These are phyloP conservation scores for Plecturocebus donacophilus DNA, from an alignment of 2,113 vertebrate species.

Conservation along the genomic window DNA sequence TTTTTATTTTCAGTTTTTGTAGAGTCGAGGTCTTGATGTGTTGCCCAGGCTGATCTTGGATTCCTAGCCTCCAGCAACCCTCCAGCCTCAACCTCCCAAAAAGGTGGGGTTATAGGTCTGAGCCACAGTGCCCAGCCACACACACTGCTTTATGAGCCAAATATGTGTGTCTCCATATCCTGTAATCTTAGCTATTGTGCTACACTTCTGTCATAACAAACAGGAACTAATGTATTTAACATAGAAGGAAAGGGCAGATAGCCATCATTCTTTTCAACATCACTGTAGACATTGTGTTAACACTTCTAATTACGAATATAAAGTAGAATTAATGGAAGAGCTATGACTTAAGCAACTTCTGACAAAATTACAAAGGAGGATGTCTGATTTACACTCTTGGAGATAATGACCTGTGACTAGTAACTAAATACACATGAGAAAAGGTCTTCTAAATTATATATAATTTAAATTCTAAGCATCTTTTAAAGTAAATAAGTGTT, in stretches of 20 bases:
- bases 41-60: too few species aligned
- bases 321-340: not conserved
- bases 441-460: constrained; percentile 12
- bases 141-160: not conserved
- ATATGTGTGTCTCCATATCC: not conserved
- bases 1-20: too few species aligned
- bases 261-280: not conserved
- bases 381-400: not conserved
- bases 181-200: not conserved
- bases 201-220: not conserved
- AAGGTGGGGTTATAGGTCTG: not conserved
- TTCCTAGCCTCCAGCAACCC: too few species aligned
- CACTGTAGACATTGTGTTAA: not conserved
- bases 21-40: too few species aligned
- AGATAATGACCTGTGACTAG: constrained; percentile 31
- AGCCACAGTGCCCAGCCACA: not conserved
- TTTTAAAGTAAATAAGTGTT: constrained; percentile 34
- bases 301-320: not conserved
- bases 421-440: constrained; percentile 5
- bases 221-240: not conserved
- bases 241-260: not conserved
- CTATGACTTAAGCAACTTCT: not conserved
- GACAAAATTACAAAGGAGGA: not conserved
- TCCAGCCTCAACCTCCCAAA: too few species aligned
- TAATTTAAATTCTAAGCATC: constrained; percentile 37